Conservation (phyloP, 2,888 invertebrate species). For the Exephanes ischioxanthus region DNA sequence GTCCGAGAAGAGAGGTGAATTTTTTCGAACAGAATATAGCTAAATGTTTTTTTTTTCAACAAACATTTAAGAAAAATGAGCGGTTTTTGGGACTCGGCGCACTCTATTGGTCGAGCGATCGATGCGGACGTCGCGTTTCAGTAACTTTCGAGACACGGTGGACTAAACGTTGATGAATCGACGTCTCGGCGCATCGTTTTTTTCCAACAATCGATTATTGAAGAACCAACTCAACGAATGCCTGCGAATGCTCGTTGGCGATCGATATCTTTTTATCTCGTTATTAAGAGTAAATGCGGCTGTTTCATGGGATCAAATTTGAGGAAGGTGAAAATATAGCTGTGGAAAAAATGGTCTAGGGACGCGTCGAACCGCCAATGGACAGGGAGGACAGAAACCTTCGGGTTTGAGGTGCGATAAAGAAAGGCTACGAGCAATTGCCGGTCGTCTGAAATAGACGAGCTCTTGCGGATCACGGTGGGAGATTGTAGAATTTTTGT, state of each 20-base stretch:
- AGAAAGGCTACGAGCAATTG: not conserved
- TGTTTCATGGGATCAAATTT: constrained; percentile 49
- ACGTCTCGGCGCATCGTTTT: not conserved
- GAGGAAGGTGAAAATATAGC: not conserved
- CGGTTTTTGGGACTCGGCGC: not conserved
- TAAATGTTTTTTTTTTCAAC: not conserved
- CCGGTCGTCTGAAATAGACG: not conserved
- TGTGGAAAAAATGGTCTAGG: not conserved
- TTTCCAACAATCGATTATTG: not conserved
- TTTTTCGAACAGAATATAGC: not conserved
- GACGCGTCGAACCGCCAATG: constrained; percentile 15
- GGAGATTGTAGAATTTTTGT: constrained; percentile 21
- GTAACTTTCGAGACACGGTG: not conserved
- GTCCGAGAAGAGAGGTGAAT: not conserved
- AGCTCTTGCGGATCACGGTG: not conserved
- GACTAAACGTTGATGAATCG: not conserved
- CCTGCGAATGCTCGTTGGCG: not conserved
- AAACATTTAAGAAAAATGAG: not conserved
- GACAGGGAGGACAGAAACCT: constrained; percentile 1
- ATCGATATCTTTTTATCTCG: not conserved
- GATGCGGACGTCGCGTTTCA: not conserved
- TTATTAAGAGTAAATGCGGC: constrained; percentile 62
- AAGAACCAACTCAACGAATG: not conserved
- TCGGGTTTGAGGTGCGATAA: not conserved
- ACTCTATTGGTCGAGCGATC: not conserved